Evolutionary conservation across 2,797 vertebrate species (phyloP).

Genomic region (Hyperoplus lanceolatus): DNA sequence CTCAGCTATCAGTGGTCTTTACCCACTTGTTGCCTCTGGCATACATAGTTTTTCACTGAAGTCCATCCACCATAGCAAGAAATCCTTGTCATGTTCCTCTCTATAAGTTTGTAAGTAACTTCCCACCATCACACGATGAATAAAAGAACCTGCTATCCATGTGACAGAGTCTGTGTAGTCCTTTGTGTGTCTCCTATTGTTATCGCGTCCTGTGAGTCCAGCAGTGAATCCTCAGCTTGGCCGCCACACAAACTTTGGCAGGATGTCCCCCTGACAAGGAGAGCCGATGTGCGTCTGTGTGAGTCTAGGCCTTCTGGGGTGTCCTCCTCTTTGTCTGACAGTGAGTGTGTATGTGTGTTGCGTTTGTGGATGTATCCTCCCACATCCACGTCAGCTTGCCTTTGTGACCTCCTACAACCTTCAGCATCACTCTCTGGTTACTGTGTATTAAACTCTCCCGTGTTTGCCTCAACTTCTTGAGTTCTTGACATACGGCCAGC

Average conservation of each 20-base stretch:
- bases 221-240: conserved; percentile 78
- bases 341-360: conserved; percentile 51
- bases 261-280: conserved; percentile 76
- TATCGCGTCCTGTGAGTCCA: conserved; percentile 68
- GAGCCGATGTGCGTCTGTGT: conserved; percentile 48
- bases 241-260: conserved; percentile 79
- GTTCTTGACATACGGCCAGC: conserved; percentile 8
- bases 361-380: conserved; percentile 70
- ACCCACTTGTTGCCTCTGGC: conserved; percentile 45
- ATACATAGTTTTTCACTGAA: conserved; percentile 30
- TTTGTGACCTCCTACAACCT: conserved; percentile 80
- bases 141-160: conserved; percentile 66
- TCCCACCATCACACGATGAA: conserved; percentile 60
- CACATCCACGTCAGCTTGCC: conserved; percentile 75
- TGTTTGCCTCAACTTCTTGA: conserved; percentile 22
- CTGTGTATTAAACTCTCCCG: conserved; percentile 43
- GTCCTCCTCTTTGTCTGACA: conserved; percentile 74
- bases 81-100: conserved; percentile 42
- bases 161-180: conserved; percentile 73
- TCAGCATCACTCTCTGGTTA: conserved; percentile 74
- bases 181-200: conserved; percentile 79
- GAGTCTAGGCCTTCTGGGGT: conserved; percentile 69
- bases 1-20: conserved; percentile 69
- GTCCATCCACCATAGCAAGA: conserved; percentile 49
- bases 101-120: conserved; percentile 53